Conservation (phyloP, 2,113 vertebrate genomes). For the Sebastes schlegelii region DNA sequence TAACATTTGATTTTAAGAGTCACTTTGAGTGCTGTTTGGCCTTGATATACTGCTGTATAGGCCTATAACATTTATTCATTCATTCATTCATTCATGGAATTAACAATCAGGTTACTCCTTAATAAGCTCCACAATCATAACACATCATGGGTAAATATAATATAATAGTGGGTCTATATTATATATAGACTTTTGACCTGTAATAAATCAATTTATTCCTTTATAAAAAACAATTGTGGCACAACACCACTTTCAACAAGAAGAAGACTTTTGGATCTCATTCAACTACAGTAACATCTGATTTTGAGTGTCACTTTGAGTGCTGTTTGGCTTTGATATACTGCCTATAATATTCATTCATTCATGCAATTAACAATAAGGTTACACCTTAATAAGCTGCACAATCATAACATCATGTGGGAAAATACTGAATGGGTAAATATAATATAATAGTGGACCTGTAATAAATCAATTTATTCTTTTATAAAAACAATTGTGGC, state of each 20-base stretch:
- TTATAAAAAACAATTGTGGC: conserved; percentile 82
- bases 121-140: background rate
- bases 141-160: background rate
- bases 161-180: background rate
- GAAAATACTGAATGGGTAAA: too few species aligned
- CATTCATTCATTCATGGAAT: conserved; percentile 1
- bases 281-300: background rate
- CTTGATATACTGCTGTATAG: background rate
- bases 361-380: background rate
- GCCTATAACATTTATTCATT: background rate
- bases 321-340: background rate
- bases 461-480: too few species aligned
- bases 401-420: too few species aligned
- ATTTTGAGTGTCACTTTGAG: background rate
- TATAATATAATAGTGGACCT: too few species aligned
- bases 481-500: conserved; percentile 88
- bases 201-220: too few species aligned
- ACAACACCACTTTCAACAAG: conserved; percentile 97
- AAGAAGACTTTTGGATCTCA: conserved; percentile 81
- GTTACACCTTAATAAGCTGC: background rate
- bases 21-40: background rate
- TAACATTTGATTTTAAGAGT: background rate
- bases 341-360: conserved; percentile 3
- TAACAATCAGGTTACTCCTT: background rate
- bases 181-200: too few species aligned